Base-by-base conservation (phyloP, 2,888 invertebrate species). In the Chironomus tentans region DNA sequence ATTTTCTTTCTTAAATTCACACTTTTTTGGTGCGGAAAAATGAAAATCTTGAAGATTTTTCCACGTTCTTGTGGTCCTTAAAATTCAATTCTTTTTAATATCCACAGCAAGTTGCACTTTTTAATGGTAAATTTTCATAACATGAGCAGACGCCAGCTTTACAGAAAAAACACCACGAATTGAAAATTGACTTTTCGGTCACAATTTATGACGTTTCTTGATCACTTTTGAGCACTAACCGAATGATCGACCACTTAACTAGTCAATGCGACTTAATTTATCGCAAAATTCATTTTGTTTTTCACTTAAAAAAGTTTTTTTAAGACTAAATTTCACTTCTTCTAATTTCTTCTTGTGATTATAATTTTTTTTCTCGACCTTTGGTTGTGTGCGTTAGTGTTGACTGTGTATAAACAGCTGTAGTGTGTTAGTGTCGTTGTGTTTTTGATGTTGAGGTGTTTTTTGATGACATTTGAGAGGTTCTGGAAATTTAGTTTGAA, bases 381-480 rank as follows among this genome's bases (percentile, higher is more conserved):
- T 10, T n/a, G 13, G 21, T 5, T 65, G 65, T 65, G 12, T 65
- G 21, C 3, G 65, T 65, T 1, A 38, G 24, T 2, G 13, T 13
- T 65, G 65, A 18, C 56, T 65, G 65, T 65, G 65, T 65, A 65
- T 22, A 13, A 65, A 65, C 65, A 65, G 65, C 65, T 65, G 65
- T 10, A 7, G 6, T 65, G 10, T 65, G 2, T 21, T 12, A 65
- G 18, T 22, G 65, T 24, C 21, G 13, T 21, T 21, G 65, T 65
- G 24, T 21, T 24, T 21, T 12, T 65, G 18, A 28, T 28, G 28
- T 28, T 38, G 38, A 38, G 38, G 38, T 7, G 38, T 38, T 38
- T 10, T 38, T 1, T 1, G n/a, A 1, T n/a, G 56, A 56, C 56
- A 56, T 56, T 56, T 56, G 56, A 6, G 15, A 15, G 2, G 56